These are phyloP conservation scores for Pithys albifrons DNA, from an alignment of 2,113 vertebrate species.

Conservation along the genomic window DNA sequence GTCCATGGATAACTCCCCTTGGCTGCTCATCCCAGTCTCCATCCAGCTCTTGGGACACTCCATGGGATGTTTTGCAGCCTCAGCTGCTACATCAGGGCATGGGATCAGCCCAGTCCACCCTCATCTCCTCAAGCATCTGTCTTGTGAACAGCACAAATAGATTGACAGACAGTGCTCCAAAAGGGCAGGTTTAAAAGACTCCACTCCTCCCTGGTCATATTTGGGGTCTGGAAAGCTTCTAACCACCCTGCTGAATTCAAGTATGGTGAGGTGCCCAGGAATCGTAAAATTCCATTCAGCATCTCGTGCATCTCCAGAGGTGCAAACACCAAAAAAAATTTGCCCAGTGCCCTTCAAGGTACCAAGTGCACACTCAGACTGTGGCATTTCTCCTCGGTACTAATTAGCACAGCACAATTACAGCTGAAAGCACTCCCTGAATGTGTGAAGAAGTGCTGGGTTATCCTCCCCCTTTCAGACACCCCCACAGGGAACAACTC, in stretches of 20 bases:
- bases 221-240: neutral
- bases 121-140: neutral
- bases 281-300: neutral
- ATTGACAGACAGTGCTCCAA: neutral
- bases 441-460: neutral
- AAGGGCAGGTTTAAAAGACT: conserved; percentile 26
- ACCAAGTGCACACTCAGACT: neutral
- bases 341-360: neutral
- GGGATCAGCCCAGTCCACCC: neutral
- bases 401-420: neutral
- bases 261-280: neutral
- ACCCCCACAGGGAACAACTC: neutral
- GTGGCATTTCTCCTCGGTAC: neutral
- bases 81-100: neutral
- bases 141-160: conserved; percentile 5
- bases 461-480: neutral
- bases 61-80: neutral
- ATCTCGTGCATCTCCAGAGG: neutral
- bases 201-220: neutral
- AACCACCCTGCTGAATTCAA: neutral
- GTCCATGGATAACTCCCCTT: neutral
- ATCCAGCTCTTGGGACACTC: neutral
- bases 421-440: neutral
- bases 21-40: fast-evolving
- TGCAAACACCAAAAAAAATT: neutral